Percentiles rank a stretch among this genome's conserved stretches.
phyloP scores from a whole-genome alignment of 2,113 vertebrate species.

The Lota lota region DNA sequence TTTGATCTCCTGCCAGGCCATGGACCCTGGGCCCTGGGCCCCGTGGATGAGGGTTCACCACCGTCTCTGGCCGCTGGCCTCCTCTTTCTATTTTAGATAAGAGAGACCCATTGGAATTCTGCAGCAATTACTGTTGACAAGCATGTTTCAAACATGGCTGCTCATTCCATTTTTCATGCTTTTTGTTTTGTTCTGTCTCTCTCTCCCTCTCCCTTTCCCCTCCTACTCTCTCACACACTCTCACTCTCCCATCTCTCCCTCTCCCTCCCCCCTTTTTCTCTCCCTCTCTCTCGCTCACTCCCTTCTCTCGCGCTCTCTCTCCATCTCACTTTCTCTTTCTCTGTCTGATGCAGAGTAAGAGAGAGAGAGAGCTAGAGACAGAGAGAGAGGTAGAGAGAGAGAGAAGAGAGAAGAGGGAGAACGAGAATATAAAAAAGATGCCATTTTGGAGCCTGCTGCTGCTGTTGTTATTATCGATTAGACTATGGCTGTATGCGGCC shows the following conservation, averaged over 20 bases:
- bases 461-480: no score
- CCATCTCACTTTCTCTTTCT: constrained; percentile 59
- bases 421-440: no score
- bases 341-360: constrained; percentile 50
- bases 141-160: constrained; percentile 13
- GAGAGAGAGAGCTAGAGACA: no score
- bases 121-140: constrained; percentile 26
- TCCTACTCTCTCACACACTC: not conserved
- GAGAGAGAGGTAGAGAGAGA: no score
- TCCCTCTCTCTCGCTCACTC: not conserved
- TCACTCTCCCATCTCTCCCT: constrained; percentile 2
- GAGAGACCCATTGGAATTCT: constrained; percentile 18
- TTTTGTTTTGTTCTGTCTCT: constrained; percentile 1
- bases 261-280: not conserved
- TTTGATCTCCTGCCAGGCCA: constrained; percentile 28
- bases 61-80: constrained; percentile 14
- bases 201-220: not conserved
- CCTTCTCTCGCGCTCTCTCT: no score
- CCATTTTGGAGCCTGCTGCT: no score
- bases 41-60: no score
- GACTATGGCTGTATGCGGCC: no score
- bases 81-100: constrained; percentile 19
- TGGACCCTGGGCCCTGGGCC: constrained; percentile 3
- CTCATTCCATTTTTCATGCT: not conserved
- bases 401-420: no score